A percentile compares a stretch with the other conserved stretches of the same genome.
phyloP scores from a whole-genome alignment of 2,797 vertebrate genomes.

The Falco novaeseelandiae region DNA sequence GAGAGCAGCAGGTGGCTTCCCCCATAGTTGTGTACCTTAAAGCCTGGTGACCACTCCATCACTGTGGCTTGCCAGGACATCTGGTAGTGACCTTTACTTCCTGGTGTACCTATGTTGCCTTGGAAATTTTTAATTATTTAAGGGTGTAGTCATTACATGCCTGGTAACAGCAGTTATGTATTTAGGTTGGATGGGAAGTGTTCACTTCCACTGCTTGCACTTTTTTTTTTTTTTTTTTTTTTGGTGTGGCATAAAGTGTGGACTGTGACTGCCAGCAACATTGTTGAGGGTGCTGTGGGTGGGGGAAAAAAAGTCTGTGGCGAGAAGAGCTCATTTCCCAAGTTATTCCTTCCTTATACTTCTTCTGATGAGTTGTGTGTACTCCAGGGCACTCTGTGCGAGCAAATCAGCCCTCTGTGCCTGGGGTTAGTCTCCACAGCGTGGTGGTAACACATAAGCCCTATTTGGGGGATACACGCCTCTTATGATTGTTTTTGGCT shows the following conservation, averaged over 20 bases:
- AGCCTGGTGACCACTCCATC: not conserved
- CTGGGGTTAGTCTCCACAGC: too few relatives aligned
- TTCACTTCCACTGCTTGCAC: not conserved
- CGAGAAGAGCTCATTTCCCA: not conserved
- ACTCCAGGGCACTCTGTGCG: not conserved
- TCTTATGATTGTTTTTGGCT: fast-evolving
- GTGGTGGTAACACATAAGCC: not conserved
- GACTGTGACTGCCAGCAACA: not conserved
- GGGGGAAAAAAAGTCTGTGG: not conserved
- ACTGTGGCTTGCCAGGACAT: not conserved
- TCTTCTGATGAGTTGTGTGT: not conserved
- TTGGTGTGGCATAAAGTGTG: not conserved
- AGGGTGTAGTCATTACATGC: not conserved
- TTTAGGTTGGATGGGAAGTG: not conserved
- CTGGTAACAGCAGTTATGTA: fast-evolving
- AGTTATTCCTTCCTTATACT: not conserved
- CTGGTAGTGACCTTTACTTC: not conserved
- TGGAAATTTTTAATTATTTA: not conserved
- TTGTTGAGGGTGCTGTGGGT: not conserved
- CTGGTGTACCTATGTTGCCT: not conserved
- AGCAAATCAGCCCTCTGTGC: not conserved
- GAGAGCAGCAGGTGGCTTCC: not conserved
- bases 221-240: not conserved
- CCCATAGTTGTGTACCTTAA: not conserved
- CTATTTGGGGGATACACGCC: not conserved